phyloP scores from a whole-genome alignment of 1,140 invertebrate species.

The Aphaenogaster floridana region DNA sequence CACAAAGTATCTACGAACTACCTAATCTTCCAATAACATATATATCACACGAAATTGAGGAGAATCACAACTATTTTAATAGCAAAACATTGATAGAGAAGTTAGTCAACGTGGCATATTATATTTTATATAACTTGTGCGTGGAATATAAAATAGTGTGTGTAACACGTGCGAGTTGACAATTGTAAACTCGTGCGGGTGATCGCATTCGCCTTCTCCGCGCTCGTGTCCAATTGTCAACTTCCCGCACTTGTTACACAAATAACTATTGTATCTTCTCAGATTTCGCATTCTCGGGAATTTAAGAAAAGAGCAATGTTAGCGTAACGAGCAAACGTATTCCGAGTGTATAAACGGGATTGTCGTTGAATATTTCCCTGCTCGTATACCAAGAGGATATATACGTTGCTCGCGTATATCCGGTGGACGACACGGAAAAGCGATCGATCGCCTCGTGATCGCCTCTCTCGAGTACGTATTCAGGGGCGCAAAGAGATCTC shows the following conservation, averaged over 20 bases:
- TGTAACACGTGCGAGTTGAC: too few relatives aligned
- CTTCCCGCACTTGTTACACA: too few relatives aligned
- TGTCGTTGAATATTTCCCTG: conserved; percentile 45
- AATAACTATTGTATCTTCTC: neutral
- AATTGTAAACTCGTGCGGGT: too few relatives aligned
- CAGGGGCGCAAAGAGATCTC: conserved; percentile 62
- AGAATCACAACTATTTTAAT: neutral
- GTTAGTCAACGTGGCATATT: neutral
- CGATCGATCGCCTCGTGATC: conserved; percentile 57
- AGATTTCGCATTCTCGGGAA: neutral
- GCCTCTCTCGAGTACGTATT: conserved; percentile 52
- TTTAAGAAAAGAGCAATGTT: neutral
- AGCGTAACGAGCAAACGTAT: conserved; percentile 26
- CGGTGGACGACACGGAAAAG: conserved; percentile 50
- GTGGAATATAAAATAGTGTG: too few relatives aligned
- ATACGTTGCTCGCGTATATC: conserved; percentile 21
- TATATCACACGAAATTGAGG: neutral
- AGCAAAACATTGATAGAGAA: neutral
- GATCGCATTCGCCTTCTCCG: too few relatives aligned
- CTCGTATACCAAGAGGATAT: conserved; percentile 23
- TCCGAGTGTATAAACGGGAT: conserved; percentile 21
- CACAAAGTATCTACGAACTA: neutral
- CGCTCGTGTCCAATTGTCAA: too few relatives aligned
- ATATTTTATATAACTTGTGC: too few relatives aligned
- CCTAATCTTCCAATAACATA: neutral